Percentiles rank a stretch among this genome's conserved stretches.
Conservation (phyloP, 2,888 invertebrate genomes). For the Leistus spinibarbis region DNA sequence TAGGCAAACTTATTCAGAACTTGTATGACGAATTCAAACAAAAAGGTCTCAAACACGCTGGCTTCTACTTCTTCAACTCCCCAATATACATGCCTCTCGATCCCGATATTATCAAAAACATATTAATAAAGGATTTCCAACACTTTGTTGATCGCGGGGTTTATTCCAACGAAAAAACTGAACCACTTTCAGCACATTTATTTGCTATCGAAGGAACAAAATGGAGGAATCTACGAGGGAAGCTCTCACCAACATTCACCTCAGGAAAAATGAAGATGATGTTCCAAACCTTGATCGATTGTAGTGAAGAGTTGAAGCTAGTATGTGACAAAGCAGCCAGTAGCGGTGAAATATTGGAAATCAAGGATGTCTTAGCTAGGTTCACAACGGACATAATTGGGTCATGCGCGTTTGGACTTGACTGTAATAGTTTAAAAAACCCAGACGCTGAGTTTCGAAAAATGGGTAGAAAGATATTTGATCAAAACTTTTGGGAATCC, state of each 20-base stretch:
- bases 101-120: slow-evolving; percentile 50
- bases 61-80: slow-evolving; percentile 43
- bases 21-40: slow-evolving; percentile 41
- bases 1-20: slow-evolving; percentile 13
- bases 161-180: slow-evolving; percentile 49
- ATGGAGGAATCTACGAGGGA: slow-evolving; percentile 28
- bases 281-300: slow-evolving; percentile 32
- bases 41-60: slow-evolving; percentile 39
- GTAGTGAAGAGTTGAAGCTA: slow-evolving; percentile 13
- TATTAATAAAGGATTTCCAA: slow-evolving; percentile 52
- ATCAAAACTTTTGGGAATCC: slow-evolving; percentile 10
- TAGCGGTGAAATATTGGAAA: slow-evolving; percentile 13
- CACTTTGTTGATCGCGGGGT: slow-evolving; percentile 51
- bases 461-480: slow-evolving; percentile 26
- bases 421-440: slow-evolving; percentile 28
- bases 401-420: slow-evolving; percentile 29
- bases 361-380: slow-evolving; percentile 28
- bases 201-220: slow-evolving; percentile 38
- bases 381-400: slow-evolving; percentile 34
- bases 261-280: slow-evolving; percentile 37
- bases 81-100: slow-evolving; percentile 51
- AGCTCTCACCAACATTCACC: slow-evolving; percentile 31
- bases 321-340: slow-evolving; percentile 23
- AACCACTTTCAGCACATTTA: slow-evolving; percentile 49
- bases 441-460: slow-evolving; percentile 30